Evolutionary conservation across 2,888 invertebrate genomes (phyloP).

Genomic region (Criorhina ranunculi): DNA sequence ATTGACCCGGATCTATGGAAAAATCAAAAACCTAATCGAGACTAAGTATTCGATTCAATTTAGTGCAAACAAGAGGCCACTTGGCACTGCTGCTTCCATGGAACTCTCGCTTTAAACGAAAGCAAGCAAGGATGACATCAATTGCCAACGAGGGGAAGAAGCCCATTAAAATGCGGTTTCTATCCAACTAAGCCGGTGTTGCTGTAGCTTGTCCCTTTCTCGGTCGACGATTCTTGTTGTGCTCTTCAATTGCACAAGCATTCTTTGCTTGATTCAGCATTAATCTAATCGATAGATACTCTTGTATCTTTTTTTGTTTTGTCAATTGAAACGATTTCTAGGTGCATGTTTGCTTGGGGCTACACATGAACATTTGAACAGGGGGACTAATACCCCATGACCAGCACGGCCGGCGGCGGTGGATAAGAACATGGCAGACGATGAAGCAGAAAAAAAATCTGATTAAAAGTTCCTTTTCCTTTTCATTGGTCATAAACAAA

Average conservation of each 20-base stretch:
- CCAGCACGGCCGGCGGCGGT: slow-evolving; percentile 43
- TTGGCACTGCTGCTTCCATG: not conserved
- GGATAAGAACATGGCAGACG: slow-evolving; percentile 47
- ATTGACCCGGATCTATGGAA: slow-evolving; percentile 68
- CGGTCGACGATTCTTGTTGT: slow-evolving; percentile 21
- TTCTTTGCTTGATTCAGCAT: slow-evolving; percentile 45
- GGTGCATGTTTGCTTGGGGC: slow-evolving; percentile 31
- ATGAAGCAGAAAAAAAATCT: slow-evolving; percentile 64
- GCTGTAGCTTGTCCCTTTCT: slow-evolving; percentile 45
- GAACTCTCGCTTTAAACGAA: slow-evolving; percentile 16
- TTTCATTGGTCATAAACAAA: slow-evolving; percentile 49
- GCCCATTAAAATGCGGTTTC: slow-evolving; percentile 51
- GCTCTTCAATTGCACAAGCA: slow-evolving; percentile 66
- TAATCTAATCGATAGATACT: slow-evolving; percentile 62
- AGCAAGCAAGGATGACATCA: slow-evolving; percentile 55
- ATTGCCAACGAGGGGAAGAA: slow-evolving; percentile 39
- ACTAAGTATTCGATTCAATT: slow-evolving; percentile 64
- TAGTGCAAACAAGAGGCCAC: slow-evolving; percentile 48
- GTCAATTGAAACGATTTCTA: slow-evolving; percentile 60
- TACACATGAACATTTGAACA: slow-evolving; percentile 53
- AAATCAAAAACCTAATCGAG: slow-evolving; percentile 70
- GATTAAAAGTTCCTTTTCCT: slow-evolving; percentile 60
- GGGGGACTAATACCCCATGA: slow-evolving; percentile 43
- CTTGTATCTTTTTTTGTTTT: slow-evolving; percentile 13
- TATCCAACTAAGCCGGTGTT: slow-evolving; percentile 10